Percentiles rank a stretch among this genome's conserved stretches.
These are phyloP conservation scores for Lepus europaeus DNA, from an alignment of 2,113 vertebrate genomes.

Conservation along the genomic window DNA sequence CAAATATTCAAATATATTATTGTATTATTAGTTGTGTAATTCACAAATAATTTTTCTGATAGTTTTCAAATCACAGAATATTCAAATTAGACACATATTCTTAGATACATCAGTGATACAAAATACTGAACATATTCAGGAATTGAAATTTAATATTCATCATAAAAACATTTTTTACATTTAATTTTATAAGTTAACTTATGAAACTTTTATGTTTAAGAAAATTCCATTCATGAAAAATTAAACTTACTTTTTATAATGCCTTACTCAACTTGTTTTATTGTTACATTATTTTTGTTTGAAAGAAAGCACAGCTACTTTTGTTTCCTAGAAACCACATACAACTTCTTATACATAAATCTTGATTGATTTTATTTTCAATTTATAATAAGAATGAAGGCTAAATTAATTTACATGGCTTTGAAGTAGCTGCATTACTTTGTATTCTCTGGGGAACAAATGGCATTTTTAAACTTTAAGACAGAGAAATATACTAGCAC, in stretches of 20 bases:
- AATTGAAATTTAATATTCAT: slow-evolving; percentile 27
- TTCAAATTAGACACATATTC: background rate
- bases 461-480: background rate
- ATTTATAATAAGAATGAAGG: background rate
- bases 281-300: slow-evolving; percentile 49
- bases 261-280: slow-evolving; percentile 36
- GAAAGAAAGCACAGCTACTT: background rate
- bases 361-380: background rate
- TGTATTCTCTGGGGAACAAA: background rate
- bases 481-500: background rate
- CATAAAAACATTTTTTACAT: background rate
- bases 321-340: background rate
- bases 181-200: background rate
- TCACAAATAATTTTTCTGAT: background rate
- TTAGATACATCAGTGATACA: background rate
- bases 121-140: background rate
- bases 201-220: background rate
- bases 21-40: background rate
- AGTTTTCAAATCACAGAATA: slow-evolving; percentile 10
- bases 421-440: background rate
- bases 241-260: background rate
- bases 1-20: background rate
- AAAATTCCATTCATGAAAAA: background rate
- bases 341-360: background rate
- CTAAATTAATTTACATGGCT: background rate